Conservation (phyloP, 2,888 invertebrate species). For the Lasioglossum leucozonium region DNA sequence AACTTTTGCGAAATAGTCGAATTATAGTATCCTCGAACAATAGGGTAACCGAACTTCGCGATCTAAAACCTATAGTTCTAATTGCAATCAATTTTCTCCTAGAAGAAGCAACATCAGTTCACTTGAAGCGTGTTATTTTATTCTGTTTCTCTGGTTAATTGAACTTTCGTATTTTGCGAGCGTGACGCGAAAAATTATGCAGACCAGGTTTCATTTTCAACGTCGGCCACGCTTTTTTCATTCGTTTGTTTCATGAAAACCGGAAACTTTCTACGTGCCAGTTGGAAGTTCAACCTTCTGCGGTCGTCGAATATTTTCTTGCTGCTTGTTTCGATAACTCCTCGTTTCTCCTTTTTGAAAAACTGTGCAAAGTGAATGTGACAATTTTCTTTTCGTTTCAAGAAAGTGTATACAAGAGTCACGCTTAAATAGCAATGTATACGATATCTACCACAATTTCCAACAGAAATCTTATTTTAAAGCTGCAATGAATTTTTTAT, state of each 20-base stretch:
- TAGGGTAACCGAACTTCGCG: too few relatives aligned
- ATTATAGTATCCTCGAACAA: not conserved
- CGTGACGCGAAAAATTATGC: conserved; percentile 42
- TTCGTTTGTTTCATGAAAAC: conserved; percentile 63
- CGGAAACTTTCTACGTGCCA: conserved; percentile 67
- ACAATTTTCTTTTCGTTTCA: not conserved
- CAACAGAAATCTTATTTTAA: too few relatives aligned
- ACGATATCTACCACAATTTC: too few relatives aligned
- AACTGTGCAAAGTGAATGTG: not conserved
- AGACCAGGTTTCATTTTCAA: conserved; percentile 54
- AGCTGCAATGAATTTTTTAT: too few relatives aligned
- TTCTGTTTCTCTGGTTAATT: conserved; percentile 6
- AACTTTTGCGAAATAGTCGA: not conserved
- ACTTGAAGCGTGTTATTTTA: not conserved
- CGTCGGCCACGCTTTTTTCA: conserved; percentile 54
- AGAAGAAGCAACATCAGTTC: not conserved
- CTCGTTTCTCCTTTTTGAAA: conserved; percentile 9
- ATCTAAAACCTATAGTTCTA: not conserved
- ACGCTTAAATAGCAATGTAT: too few relatives aligned
- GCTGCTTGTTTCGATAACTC: not conserved
- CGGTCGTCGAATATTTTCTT: conserved; percentile 29
- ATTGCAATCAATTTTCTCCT: not conserved
- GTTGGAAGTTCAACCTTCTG: conserved; percentile 14
- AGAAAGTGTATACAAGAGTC: too few relatives aligned
- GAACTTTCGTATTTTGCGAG: conserved; percentile 34